Evolutionary conservation across 2,797 vertebrate species (phyloP), one percentile per base, ranked within the genome.

Genomic region (Takifugu ocellatus): DNA sequence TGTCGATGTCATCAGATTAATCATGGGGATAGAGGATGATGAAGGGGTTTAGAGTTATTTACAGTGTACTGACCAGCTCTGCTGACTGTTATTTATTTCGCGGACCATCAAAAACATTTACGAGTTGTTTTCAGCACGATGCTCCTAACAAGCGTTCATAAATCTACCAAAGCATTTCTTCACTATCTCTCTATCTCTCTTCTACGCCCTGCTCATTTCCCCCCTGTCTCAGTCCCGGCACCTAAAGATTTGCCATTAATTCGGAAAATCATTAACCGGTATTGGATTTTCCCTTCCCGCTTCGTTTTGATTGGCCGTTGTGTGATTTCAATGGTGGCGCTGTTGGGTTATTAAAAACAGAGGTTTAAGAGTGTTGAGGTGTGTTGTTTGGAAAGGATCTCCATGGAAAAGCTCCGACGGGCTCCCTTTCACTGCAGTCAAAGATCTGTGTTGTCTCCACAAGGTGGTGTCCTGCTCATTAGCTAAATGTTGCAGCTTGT

Each of bases 381-480:
- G 21, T 48, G 26, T 42, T 57, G 60, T 49, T 71, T 1, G 11
- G 68, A 63, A 63, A 11, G 1, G 12, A 39, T 14, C 36, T 39
- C 36, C 36, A 39, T 39, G 36, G 36, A 39, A 39, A 39, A 14
- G 36, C 36, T 39, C 12, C 5, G 14, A 4, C 36, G 4, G 36
- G 36, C 12, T 46, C 44, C 44, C 17, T 21, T 21, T 21, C 7
- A n/a, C 5, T 21, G 67, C 50, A 48, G 21, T 74, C 53, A 68
- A 66, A 83, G 61, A 59, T 77, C 65, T 72, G 68, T 66, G 43
- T 56, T 66, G 61, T 79, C 87, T 87, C 89, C 89, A 91, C 89
- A 88, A 91, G 90, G 85, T 88, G 89, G 89, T 81, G 88, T 84
- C 83, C 73, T 89, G 72, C 66, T 89, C 86, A 88, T 86, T 87